Percentiles rank a stretch among this genome's conserved stretches.
phyloP scores from a whole-genome alignment of 2,113 vertebrate genomes.

The Zootoca vivipara region DNA sequence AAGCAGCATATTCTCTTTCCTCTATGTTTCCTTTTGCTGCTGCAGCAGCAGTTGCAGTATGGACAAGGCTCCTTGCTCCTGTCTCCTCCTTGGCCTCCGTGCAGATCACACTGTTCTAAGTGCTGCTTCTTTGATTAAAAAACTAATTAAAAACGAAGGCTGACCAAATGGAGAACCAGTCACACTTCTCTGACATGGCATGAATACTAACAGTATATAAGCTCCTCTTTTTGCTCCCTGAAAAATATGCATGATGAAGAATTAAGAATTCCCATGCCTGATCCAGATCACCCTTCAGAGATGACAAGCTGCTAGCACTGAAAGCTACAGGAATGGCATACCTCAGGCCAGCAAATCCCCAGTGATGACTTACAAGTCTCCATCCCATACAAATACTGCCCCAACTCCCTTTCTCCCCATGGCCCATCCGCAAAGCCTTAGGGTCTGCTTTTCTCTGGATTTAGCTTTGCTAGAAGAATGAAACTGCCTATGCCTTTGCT shows the following conservation, averaged over 20 bases:
- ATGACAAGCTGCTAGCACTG: background rate
- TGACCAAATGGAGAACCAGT: background rate
- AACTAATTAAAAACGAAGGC: background rate
- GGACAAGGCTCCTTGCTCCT: too few species aligned
- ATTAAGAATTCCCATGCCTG: background rate
- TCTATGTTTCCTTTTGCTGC: too few species aligned
- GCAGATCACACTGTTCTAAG: background rate
- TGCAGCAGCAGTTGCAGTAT: too few species aligned
- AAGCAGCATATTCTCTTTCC: too few species aligned
- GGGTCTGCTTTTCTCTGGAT: background rate
- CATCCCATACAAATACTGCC: background rate
- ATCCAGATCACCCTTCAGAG: background rate
- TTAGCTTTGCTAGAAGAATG: background rate
- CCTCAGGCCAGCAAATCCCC: background rate
- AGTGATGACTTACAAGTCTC: background rate
- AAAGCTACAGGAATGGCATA: background rate
- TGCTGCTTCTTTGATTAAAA: too few species aligned
- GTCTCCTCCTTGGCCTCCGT: background rate
- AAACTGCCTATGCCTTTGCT: background rate
- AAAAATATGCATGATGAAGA: background rate
- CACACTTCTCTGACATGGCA: background rate
- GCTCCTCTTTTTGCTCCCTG: background rate
- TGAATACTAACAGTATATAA: background rate
- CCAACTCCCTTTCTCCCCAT: too few species aligned
- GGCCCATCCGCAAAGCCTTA: background rate